Conservation (phyloP, 2,888 invertebrate species). For the Chrysolina americana region DNA sequence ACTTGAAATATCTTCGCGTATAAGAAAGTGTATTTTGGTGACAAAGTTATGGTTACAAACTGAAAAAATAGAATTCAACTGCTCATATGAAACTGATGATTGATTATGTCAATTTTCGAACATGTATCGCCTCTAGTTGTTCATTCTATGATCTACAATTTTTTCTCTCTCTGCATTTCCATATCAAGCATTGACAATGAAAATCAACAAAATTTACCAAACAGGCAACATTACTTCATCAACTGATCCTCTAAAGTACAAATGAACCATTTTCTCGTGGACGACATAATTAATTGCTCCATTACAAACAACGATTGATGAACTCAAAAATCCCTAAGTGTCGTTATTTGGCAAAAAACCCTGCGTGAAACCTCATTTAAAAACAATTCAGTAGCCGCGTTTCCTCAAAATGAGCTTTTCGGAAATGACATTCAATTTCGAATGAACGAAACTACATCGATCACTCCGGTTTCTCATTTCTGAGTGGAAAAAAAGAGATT, state of each 20-base stretch:
- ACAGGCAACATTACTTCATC: background rate
- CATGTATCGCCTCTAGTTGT: no score
- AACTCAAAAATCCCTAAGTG: constrained; percentile 42
- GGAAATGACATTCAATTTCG: constrained; percentile 23
- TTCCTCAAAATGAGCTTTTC: constrained; percentile 12
- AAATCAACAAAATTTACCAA: no score
- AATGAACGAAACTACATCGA: constrained; percentile 7
- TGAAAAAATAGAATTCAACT: no score
- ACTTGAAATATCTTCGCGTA: no score
- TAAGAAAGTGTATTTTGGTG: no score
- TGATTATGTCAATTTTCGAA: no score
- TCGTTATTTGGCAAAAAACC: constrained; percentile 47
- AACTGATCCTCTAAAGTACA: background rate
- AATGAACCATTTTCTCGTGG: constrained; percentile 25
- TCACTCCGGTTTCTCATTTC: background rate
- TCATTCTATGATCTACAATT: no score
- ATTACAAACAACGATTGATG: constrained; percentile 44
- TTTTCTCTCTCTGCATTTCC: no score
- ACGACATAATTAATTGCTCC: constrained; percentile 46
- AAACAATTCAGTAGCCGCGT: constrained; percentile 46
- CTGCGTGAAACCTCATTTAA: constrained; percentile 57
- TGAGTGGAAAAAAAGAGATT: background rate
- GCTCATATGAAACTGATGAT: no score
- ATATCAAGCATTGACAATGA: no score
- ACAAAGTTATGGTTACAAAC: no score